These are phyloP conservation scores for Globicephala melas DNA, from an alignment of 2,113 vertebrate genomes.

Conservation along the genomic window DNA sequence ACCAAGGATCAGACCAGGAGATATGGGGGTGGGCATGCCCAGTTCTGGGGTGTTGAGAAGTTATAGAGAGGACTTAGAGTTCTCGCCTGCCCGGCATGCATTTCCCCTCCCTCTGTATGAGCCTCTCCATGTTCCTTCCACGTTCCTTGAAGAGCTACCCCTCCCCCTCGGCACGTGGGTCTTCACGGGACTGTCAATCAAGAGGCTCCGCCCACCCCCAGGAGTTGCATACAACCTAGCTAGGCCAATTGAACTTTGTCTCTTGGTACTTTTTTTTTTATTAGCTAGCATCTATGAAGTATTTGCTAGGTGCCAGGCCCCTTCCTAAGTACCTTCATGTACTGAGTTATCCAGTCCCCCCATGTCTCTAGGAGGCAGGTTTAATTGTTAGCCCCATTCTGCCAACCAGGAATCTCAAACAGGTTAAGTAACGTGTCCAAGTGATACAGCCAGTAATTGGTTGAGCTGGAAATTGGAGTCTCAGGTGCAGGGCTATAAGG, in stretches of 20 bases:
- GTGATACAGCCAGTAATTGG: neutral
- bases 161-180: no score
- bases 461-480: neutral
- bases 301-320: neutral
- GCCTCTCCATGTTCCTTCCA: neutral
- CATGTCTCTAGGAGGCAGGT: neutral
- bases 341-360: neutral
- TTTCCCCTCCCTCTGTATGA: neutral
- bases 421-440: neutral
- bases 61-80: neutral
- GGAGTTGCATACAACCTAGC: neutral
- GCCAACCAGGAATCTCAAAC: neutral
- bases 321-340: neutral
- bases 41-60: neutral
- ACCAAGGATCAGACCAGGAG: neutral
- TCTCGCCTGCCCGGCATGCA: neutral
- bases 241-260: neutral
- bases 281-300: neutral
- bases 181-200: neutral
- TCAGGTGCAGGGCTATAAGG: neutral
- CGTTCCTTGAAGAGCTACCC: neutral
- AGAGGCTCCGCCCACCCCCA: neutral
- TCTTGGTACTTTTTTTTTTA: neutral
- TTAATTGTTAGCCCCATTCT: neutral
- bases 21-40: neutral